phyloP scores from a whole-genome alignment of 2,113 vertebrate species.

The Spea multiplicata region DNA sequence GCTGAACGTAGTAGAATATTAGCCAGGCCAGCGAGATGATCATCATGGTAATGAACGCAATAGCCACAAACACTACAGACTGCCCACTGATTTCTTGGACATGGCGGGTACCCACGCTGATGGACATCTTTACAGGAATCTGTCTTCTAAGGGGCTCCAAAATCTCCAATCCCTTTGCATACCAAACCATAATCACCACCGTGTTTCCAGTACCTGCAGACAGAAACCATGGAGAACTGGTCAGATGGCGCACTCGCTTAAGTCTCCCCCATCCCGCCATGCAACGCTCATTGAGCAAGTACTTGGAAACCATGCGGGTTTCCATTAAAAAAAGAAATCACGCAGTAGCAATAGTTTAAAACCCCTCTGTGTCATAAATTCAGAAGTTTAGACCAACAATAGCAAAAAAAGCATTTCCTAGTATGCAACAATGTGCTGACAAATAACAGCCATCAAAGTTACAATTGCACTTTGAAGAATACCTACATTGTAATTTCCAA shows the following conservation, averaged over 20 bases:
- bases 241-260: background rate
- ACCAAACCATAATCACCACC: conserved; percentile 76
- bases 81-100: conserved; percentile 71
- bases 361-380: no score
- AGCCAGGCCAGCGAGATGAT: conserved; percentile 75
- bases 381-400: no score
- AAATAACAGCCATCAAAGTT: no score
- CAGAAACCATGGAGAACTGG: background rate
- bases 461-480: no score
- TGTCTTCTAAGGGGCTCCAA: conserved; percentile 68
- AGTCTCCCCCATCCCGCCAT: no score
- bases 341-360: no score
- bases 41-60: conserved; percentile 79
- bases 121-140: conserved; percentile 69
- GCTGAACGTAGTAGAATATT: conserved; percentile 77
- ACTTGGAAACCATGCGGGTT: no score
- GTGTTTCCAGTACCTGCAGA: conserved; percentile 68
- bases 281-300: no score
- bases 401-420: no score
- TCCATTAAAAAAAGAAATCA: no score
- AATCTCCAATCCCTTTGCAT: conserved; percentile 74
- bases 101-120: conserved; percentile 65
- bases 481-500: no score
- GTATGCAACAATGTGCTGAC: no score
- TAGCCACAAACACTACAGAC: conserved; percentile 74